Evolutionary conservation across 2,888 invertebrate genomes (phyloP).

Genomic region (Mesorhabditis belari): DNA sequence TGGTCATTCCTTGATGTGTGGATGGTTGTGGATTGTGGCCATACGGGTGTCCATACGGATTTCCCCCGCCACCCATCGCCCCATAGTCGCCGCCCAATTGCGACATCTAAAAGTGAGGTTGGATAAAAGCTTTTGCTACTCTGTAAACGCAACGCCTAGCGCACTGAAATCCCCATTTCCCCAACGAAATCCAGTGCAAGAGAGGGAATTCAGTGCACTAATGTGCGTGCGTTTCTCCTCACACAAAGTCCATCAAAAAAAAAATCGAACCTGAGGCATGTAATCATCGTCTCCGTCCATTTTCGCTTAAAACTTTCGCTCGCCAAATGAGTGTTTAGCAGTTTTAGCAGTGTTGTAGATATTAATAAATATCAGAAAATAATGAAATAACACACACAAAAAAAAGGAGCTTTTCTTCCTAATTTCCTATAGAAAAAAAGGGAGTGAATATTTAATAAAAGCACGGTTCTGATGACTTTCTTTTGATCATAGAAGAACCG

Average conservation of each 20-base stretch:
- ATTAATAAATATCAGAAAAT: too few relatives aligned
- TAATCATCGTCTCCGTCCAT: neutral
- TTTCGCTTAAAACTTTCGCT: neutral
- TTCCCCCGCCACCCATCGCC: conserved; percentile 11
- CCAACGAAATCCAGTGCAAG: too few relatives aligned
- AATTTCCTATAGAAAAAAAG: neutral
- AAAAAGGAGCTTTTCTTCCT: too few relatives aligned
- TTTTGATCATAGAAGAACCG: too few relatives aligned
- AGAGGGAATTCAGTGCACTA: too few relatives aligned
- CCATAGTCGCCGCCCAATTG: conserved; percentile 33
- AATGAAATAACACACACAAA: too few relatives aligned
- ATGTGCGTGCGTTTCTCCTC: too few relatives aligned
- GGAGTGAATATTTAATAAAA: too few relatives aligned
- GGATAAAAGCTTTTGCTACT: neutral
- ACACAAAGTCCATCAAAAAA: neutral
- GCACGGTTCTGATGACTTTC: too few relatives aligned
- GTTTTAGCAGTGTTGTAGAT: neutral
- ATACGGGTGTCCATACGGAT: neutral
- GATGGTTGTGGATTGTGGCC: neutral
- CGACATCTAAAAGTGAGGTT: conserved; percentile 40
- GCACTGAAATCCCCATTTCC: too few relatives aligned
- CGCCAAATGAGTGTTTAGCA: neutral
- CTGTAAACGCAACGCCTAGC: too few relatives aligned
- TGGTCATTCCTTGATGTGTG: too few relatives aligned
- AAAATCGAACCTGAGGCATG: neutral